These are phyloP conservation scores for Catharus ustulatus DNA, from an alignment of 2,797 vertebrate genomes.

Conservation along the genomic window DNA sequence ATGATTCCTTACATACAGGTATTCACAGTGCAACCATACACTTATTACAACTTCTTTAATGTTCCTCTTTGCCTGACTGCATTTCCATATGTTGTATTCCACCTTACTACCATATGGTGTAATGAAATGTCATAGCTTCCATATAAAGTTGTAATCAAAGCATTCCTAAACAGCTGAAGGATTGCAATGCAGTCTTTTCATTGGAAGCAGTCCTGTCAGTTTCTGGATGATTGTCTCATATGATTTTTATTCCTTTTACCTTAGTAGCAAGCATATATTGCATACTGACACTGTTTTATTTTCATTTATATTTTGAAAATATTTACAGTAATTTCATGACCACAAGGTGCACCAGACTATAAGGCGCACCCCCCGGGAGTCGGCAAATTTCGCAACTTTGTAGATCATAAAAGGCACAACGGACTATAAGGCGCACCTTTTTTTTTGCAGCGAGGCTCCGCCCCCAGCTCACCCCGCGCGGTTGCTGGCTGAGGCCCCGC, in stretches of 20 bases:
- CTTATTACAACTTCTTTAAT: slow-evolving; percentile 43
- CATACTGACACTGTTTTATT: background rate
- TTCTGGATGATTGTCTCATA: background rate
- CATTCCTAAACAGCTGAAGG: slow-evolving; percentile 19
- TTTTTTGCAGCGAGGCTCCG: too few species aligned
- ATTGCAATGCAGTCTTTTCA: background rate
- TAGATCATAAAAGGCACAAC: too few species aligned
- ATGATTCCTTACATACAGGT: background rate
- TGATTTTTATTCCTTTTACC: background rate
- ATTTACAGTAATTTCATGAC: background rate
- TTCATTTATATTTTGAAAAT: background rate
- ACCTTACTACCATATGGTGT: slow-evolving; percentile 58
- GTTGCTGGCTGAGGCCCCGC: too few species aligned
- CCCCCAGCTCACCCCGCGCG: too few species aligned
- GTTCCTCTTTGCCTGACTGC: slow-evolving; percentile 58
- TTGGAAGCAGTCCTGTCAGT: background rate
- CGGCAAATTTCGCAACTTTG: too few species aligned
- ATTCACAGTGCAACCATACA: slow-evolving; percentile 33
- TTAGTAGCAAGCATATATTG: background rate
- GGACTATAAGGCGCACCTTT: too few species aligned
- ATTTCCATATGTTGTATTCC: slow-evolving; percentile 55
- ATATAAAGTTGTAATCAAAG: background rate
- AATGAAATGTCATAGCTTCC: slow-evolving; percentile 26
- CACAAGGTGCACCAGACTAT: too few species aligned
- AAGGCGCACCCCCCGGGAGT: too few species aligned